Evolutionary conservation across 2,113 vertebrate species (phyloP), one percentile per base, ranked within the genome.

Genomic region (Microcebus griseorufus): DNA sequence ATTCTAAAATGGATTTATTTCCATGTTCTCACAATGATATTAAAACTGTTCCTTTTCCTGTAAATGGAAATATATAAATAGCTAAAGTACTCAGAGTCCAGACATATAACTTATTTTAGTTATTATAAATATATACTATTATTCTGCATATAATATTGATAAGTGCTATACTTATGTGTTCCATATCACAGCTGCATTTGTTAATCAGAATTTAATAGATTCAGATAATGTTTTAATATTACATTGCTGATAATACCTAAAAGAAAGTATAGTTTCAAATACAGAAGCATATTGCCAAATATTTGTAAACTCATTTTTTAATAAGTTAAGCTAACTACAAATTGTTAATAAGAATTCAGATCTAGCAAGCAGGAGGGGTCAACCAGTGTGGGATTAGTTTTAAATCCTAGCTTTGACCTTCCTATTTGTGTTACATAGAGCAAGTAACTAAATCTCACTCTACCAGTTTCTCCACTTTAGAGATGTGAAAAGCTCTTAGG

Each of bases 11-110:
- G 14, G 32, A 91, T 84, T 92, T 87, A 55, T 90, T 96, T 96
- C 64, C 37, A 34, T 92, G 92, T 70, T 42, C 32, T 93, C 12
- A 80, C 32, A 95, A 22, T 67, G 14, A 51, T 39, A 39, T 82
- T 72, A 72, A 92, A 95, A 88, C 10, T 87, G 6, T 62, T 45
- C 78, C 37, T 89, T 93, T 95, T 88, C 82, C 58, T 83, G n/a
- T 96, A 97, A 97, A 73, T 64, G 48, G 22, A 94, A 84, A 11
- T 93, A 92, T 60, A 42, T 82, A 72, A 92, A 88, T 65, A 88
- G 20, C 22, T 62, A 65, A 88, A 9, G 32, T 70, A 76, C 53
- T 88, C 51, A 84, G 69, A 94, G 64, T 93, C 89, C 16, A 89
- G 67, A 75, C 14, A 34, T 93, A 73, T 25, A 48, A 69, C 45